Conservation (phyloP, 2,888 invertebrate species). For the Ypsolopha sequella region DNA sequence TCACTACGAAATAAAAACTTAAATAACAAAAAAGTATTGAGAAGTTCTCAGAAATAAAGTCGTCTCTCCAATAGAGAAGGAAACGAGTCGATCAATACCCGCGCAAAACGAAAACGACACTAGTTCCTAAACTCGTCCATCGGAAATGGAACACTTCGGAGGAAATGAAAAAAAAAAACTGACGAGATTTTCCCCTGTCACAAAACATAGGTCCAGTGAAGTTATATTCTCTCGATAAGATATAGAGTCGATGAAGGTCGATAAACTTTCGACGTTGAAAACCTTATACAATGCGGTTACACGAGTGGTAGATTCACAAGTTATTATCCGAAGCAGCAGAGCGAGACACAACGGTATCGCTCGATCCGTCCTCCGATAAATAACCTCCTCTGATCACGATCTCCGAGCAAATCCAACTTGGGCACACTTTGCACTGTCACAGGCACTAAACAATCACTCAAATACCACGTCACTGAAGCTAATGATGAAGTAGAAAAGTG, state of each 20-base stretch:
- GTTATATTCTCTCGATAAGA: neutral
- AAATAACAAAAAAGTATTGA: neutral
- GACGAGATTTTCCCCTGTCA: neutral
- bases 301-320: slow-evolving; percentile 54
- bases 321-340: slow-evolving; percentile 60
- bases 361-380: slow-evolving; percentile 29
- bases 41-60: neutral
- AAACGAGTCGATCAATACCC: slow-evolving; percentile 19
- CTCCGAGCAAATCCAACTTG: slow-evolving; percentile 9
- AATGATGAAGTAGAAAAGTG: neutral
- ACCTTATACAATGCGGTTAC: slow-evolving; percentile 20
- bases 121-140: neutral
- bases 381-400: slow-evolving; percentile 22
- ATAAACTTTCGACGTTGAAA: slow-evolving; percentile 2
- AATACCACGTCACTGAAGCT: neutral
- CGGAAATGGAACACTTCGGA: neutral
- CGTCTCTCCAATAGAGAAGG: slow-evolving; percentile 7
- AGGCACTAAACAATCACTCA: slow-evolving; percentile 10
- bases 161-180: neutral
- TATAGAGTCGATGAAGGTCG: slow-evolving; percentile 1
- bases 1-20: neutral
- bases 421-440: slow-evolving; percentile 17
- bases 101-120: neutral
- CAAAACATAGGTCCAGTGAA: neutral
- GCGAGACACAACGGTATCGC: slow-evolving; percentile 59